Evolutionary conservation across 1,140 invertebrate genomes (phyloP).

Genomic region (Calephelis nemesis): DNA sequence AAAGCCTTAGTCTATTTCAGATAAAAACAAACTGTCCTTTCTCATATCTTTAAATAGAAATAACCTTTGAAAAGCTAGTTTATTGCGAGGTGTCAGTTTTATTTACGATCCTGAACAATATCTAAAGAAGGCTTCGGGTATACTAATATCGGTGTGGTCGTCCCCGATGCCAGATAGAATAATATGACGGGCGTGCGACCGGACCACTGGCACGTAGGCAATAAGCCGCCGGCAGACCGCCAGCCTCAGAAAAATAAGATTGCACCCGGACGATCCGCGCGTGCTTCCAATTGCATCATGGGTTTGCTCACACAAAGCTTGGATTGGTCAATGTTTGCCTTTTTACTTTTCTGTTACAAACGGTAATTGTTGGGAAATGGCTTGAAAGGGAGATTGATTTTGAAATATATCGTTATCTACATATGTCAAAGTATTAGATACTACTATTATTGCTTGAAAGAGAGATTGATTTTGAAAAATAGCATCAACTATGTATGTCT

Average conservation of each 20-base stretch:
- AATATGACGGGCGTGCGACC: conserved; percentile 66
- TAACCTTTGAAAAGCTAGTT: conserved; percentile 12
- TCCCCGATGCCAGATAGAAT: conserved; percentile 72
- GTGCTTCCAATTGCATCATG: conserved; percentile 30
- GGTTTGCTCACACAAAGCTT: conserved; percentile 1
- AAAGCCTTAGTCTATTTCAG: background rate
- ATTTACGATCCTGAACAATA: conserved; percentile 69
- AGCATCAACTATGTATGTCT: no score
- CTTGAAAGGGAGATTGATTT: background rate
- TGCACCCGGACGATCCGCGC: conserved; percentile 49
- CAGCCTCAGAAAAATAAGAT: conserved; percentile 70
- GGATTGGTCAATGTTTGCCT: conserved; percentile 19
- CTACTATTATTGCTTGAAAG: background rate
- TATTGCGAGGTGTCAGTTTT: conserved; percentile 48
- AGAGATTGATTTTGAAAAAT: background rate
- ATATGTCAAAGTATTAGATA: no score
- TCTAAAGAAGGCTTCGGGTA: conserved; percentile 63
- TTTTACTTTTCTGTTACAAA: conserved; percentile 1
- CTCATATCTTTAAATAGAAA: background rate
- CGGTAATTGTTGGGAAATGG: background rate
- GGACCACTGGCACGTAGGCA: conserved; percentile 69
- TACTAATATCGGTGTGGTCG: conserved; percentile 71
- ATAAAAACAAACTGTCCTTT: background rate
- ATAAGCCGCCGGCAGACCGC: conserved; percentile 67
- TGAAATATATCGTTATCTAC: no score